Percentiles rank a stretch among this genome's conserved stretches.
phyloP scores from a whole-genome alignment of 2,888 invertebrate species.

The Cantharis rufa region DNA sequence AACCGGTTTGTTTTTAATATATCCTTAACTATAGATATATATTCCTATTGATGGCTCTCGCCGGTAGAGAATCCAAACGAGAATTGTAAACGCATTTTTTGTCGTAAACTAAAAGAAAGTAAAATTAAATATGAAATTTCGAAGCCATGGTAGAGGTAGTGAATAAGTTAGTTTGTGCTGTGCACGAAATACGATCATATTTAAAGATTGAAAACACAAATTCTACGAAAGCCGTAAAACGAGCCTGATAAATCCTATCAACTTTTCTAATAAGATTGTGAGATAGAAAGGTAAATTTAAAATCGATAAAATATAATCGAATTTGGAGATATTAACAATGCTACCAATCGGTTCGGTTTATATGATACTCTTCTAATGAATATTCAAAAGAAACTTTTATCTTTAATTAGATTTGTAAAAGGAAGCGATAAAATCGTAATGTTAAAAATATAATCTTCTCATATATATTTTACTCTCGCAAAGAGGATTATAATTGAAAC shows the following conservation, averaged over 20 bases:
- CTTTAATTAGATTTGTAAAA: not conserved
- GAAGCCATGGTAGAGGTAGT: constrained; percentile 6
- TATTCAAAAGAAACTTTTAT: not conserved
- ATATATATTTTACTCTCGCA: not conserved
- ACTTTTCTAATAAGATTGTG: constrained; percentile 28
- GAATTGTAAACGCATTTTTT: constrained; percentile 17
- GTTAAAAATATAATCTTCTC: not conserved
- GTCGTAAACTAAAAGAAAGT: constrained; percentile 18
- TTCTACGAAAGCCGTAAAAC: constrained; percentile 27
- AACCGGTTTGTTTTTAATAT: not conserved
- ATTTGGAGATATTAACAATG: not conserved
- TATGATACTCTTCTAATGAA: not conserved
- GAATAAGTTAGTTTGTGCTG: not conserved
- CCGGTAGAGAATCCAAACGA: not conserved
- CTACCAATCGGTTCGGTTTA: not conserved
- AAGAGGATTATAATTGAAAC: constrained; percentile 2
- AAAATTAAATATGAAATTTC: constrained; percentile 18
- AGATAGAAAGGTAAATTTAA: constrained; percentile 25
- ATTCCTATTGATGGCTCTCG: not conserved
- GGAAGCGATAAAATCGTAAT: not conserved
- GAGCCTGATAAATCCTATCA: constrained; percentile 25
- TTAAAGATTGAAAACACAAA: constrained; percentile 31
- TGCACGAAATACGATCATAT: constrained; percentile 27
- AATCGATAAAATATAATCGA: constrained; percentile 25
- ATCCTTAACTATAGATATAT: not conserved